phyloP scores from a whole-genome alignment of 2,888 invertebrate genomes.

The Pterostichus niger region DNA sequence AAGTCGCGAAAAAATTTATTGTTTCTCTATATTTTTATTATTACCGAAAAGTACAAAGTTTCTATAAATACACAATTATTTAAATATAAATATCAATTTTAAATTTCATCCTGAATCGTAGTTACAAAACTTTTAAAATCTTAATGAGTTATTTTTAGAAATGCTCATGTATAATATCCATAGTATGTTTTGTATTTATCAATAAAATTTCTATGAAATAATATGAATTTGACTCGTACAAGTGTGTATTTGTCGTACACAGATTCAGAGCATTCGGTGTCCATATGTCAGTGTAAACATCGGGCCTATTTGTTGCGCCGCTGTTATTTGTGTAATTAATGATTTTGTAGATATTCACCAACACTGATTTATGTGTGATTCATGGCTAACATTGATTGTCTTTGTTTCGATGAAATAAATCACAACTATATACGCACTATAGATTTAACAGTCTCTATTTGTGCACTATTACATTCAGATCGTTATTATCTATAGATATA shows the following conservation, averaged over 20 bases:
- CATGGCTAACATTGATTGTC: slow-evolving; percentile 19
- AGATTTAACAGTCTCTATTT: slow-evolving; percentile 6
- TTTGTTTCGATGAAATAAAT: neutral
- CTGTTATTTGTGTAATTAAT: slow-evolving; percentile 62
- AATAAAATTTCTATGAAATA: too few relatives aligned
- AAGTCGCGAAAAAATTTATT: too few relatives aligned
- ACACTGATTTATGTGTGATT: slow-evolving; percentile 54
- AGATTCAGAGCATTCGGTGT: neutral
- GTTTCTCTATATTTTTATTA: too few relatives aligned
- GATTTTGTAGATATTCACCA: slow-evolving; percentile 58
- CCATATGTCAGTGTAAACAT: slow-evolving; percentile 34
- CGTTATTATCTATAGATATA: neutral
- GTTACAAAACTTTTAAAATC: too few relatives aligned
- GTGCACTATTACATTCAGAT: neutral
- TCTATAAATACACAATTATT: too few relatives aligned
- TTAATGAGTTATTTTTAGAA: too few relatives aligned
- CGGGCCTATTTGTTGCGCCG: slow-evolving; percentile 24
- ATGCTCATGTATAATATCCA: too few relatives aligned
- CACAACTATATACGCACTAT: neutral
- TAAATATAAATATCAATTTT: too few relatives aligned
- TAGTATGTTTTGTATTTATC: too few relatives aligned
- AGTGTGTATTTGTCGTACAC: slow-evolving; percentile 42
- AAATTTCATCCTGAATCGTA: too few relatives aligned
- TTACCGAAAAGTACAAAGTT: too few relatives aligned
- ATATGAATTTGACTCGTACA: slow-evolving; percentile 1